Evolutionary conservation across 2,113 vertebrate species (phyloP).

Genomic region (Hydropotes inermis): DNA sequence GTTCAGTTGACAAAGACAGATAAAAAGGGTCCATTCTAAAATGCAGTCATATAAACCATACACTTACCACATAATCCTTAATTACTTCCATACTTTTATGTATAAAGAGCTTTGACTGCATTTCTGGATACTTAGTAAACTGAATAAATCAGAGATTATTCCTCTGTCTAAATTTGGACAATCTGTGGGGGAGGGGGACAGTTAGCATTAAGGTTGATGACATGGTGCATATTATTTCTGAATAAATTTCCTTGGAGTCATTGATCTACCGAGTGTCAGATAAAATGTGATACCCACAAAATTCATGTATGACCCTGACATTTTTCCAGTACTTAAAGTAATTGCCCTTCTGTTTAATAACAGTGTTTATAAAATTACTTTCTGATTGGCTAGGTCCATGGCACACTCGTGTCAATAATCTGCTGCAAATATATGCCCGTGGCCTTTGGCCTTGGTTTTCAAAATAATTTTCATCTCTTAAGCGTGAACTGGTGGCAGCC

Average conservation of each 20-base stretch:
- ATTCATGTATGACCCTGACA: conserved; percentile 82
- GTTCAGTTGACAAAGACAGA: conserved; percentile 75
- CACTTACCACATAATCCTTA: conserved; percentile 79
- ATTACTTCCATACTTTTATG: conserved; percentile 79
- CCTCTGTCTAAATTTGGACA: conserved; percentile 63
- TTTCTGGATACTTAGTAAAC: conserved; percentile 77
- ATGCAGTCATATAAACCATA: conserved; percentile 73
- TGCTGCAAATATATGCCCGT: conserved; percentile 68
- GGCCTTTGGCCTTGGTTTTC: conserved; percentile 79
- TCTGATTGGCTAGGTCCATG: conserved; percentile 84
- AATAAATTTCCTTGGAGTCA: conserved; percentile 82
- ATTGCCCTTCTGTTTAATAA: conserved; percentile 88
- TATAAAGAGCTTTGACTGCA: conserved; percentile 75
- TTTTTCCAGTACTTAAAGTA: conserved; percentile 85
- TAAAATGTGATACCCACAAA: conserved; percentile 83
- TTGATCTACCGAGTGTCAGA: conserved; percentile 82
- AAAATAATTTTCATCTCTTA: conserved; percentile 81
- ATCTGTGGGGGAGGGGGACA: conserved; percentile 10
- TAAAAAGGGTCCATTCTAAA: conserved; percentile 75
- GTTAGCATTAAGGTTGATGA: conserved; percentile 70
- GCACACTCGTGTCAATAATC: conserved; percentile 83
- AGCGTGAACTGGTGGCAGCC: conserved; percentile 60
- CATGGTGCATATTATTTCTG: conserved; percentile 75
- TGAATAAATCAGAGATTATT: conserved; percentile 74
- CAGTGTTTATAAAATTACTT: conserved; percentile 87